Evolutionary conservation across 2,888 invertebrate genomes (phyloP).

Genomic region (Melanargia galathea): DNA sequence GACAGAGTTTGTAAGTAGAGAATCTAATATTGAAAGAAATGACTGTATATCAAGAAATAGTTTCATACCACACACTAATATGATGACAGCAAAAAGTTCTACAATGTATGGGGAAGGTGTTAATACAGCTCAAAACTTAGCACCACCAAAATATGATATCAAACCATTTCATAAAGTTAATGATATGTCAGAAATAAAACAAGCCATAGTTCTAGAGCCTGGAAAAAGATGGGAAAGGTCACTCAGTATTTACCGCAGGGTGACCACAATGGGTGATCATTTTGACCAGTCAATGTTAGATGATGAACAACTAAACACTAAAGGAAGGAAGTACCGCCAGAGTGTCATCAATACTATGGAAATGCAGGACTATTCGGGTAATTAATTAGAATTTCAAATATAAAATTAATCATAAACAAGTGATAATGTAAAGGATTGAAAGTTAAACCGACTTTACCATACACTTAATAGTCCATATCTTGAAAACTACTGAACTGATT

Average conservation of each 20-base stretch:
- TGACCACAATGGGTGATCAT: slow-evolving; percentile 68
- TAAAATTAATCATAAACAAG: slow-evolving; percentile 23
- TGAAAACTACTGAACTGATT: too few relatives aligned
- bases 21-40: too few relatives aligned
- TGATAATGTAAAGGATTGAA: not conserved
- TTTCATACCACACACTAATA: not conserved
- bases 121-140: not conserved
- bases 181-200: slow-evolving; percentile 49
- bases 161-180: slow-evolving; percentile 27
- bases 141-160: not conserved
- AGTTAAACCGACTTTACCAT: too few relatives aligned
- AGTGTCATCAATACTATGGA: slow-evolving; percentile 79
- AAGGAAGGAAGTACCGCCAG: slow-evolving; percentile 81
- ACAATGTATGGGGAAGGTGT: not conserved
- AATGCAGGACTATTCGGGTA: slow-evolving; percentile 74
- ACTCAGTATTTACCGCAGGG: slow-evolving; percentile 80
- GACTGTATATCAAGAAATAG: not conserved
- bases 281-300: slow-evolving; percentile 69
- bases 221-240: slow-evolving; percentile 88
- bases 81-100: not conserved
- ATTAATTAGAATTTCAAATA: slow-evolving; percentile 9
- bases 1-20: too few relatives aligned
- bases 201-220: slow-evolving; percentile 79
- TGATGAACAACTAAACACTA: slow-evolving; percentile 60
- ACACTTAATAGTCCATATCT: too few relatives aligned